These are phyloP conservation scores for Sebastes flavidus DNA, from an alignment of 2,797 vertebrate species.

Conservation along the genomic window DNA sequence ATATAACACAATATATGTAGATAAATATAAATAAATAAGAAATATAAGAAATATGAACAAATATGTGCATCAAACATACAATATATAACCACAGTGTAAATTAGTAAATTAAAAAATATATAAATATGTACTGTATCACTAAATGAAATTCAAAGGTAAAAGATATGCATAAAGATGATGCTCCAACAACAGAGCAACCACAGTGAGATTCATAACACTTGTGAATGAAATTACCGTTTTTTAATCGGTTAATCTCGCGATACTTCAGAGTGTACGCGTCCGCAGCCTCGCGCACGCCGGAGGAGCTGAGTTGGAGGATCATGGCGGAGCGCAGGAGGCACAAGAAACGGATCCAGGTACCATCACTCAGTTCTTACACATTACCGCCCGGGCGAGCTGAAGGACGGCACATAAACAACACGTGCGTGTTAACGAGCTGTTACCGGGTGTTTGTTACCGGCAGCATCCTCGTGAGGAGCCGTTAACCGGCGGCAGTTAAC, in stretches of 20 bases:
- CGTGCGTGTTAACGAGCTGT: not conserved
- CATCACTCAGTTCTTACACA: not conserved
- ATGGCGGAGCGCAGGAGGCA: slow-evolving; percentile 98
- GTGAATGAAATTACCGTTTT: not conserved
- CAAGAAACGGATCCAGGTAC: slow-evolving; percentile 98
- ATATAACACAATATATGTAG: too few species aligned
- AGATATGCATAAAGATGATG: not conserved
- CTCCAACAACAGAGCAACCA: not conserved
- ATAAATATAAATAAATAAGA: too few species aligned
- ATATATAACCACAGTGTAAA: too few species aligned
- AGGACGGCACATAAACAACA: fast-evolving
- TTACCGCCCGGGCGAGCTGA: fast-evolving
- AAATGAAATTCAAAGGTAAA: not conserved
- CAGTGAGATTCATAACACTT: not conserved
- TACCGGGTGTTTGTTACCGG: not conserved
- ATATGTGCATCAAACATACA: too few species aligned
- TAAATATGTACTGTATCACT: not conserved
- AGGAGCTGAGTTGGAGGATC: slow-evolving; percentile 88
- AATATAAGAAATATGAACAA: too few species aligned
- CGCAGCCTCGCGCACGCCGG: slow-evolving; percentile 76
- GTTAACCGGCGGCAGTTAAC: slow-evolving; percentile 20
- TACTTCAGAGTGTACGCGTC: slow-evolving; percentile 25
- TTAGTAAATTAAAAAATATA: too few species aligned
- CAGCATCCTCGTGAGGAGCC: not conserved
- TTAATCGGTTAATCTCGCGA: slow-evolving; percentile 58